Percentiles rank a stretch among this genome's conserved stretches.
These are phyloP conservation scores for Mobula birostris DNA, from an alignment of 2,113 vertebrate genomes.

Conservation along the genomic window DNA sequence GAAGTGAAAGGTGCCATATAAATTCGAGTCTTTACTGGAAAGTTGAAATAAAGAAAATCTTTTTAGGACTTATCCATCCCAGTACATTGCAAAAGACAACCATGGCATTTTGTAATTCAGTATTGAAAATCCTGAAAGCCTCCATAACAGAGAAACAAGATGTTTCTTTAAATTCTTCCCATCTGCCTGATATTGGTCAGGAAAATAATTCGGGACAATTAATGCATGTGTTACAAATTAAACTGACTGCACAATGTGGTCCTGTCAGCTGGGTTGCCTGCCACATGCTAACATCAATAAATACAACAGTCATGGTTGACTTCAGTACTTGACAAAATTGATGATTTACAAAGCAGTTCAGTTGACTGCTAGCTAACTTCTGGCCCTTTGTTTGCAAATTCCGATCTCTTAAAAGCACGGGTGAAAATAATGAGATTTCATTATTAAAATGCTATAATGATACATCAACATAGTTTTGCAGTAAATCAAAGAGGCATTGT, in stretches of 20 bases:
- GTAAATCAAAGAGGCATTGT: background rate
- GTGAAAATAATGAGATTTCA: background rate
- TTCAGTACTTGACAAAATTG: background rate
- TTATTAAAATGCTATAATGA: background rate
- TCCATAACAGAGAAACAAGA: background rate
- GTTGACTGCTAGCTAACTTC: background rate
- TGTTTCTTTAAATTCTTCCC: background rate
- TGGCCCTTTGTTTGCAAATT: background rate
- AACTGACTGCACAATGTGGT: background rate
- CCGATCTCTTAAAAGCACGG: background rate
- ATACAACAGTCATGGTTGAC: background rate
- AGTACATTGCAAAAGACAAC: background rate
- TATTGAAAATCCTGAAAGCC: background rate
- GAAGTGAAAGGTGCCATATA: too few species aligned
- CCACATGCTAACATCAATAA: background rate
- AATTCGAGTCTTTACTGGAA: too few species aligned
- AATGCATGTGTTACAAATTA: background rate
- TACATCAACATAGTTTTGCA: background rate
- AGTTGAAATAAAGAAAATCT: too few species aligned
- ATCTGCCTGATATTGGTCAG: background rate
- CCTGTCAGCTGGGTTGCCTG: background rate
- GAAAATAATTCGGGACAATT: background rate
- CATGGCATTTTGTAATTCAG: background rate
- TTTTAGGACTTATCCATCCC: background rate
- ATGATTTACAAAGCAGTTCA: background rate